Conservation (phyloP, 2,888 invertebrate species). For the Neoaliturus tenellus region DNA sequence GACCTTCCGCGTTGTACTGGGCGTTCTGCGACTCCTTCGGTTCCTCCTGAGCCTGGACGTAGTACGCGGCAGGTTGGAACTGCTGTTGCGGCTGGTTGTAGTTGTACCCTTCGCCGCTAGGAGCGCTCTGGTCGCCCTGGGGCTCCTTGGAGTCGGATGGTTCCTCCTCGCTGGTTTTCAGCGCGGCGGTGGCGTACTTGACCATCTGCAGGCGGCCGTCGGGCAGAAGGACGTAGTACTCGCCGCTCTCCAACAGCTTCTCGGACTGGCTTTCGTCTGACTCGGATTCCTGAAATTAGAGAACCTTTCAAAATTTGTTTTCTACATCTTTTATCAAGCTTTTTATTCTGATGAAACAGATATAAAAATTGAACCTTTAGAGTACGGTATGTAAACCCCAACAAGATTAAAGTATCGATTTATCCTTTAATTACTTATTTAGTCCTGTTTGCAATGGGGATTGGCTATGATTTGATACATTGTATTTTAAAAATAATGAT, state of each 20-base stretch:
- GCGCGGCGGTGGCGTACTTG: constrained; percentile 76
- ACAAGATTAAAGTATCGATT: no score
- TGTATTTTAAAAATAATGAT: no score
- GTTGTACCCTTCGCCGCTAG: neutral
- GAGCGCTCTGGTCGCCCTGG: neutral
- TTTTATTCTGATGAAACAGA: no score
- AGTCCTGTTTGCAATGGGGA: no score
- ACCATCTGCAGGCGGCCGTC: constrained; percentile 79
- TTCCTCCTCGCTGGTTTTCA: neutral
- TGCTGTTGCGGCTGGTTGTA: neutral
- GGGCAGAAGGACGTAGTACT: constrained; percentile 80
- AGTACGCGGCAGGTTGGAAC: constrained; percentile 17
- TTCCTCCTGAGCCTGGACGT: constrained; percentile 7
- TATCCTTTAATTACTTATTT: no score
- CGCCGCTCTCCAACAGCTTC: constrained; percentile 71
- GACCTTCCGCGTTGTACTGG: neutral
- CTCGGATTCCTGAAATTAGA: neutral
- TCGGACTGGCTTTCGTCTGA: constrained; percentile 43
- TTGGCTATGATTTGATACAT: no score
- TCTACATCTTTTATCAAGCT: no score
- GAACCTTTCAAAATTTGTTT: no score
- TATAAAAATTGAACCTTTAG: no score
- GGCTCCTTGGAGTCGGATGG: neutral
- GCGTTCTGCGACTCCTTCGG: neutral
- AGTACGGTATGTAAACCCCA: no score